Conservation (phyloP, 2,797 vertebrate genomes). For the Falco novaeseelandiae region DNA sequence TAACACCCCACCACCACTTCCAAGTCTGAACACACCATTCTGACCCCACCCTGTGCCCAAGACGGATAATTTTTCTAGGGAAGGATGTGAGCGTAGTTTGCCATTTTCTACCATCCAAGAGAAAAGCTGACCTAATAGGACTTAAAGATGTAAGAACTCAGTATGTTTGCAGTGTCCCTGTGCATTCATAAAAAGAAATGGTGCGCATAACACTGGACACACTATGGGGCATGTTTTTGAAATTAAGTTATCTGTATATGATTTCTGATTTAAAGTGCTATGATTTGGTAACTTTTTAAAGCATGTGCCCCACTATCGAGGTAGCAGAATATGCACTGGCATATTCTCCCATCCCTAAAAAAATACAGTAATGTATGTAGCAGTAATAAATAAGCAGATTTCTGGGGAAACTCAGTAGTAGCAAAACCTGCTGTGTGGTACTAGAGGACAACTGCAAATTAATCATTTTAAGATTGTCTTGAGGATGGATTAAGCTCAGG, state of each 20-base stretch:
- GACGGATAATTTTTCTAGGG: not conserved
- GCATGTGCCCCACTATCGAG: not conserved
- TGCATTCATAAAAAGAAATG: not conserved
- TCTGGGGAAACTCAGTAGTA: not conserved
- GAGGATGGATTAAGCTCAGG: not conserved
- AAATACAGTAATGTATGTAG: not conserved
- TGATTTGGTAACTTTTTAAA: not conserved
- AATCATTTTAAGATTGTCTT: constrained; percentile 25
- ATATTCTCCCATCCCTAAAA: not conserved
- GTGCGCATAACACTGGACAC: not conserved
- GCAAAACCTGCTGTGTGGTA: constrained; percentile 9
- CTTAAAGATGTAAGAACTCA: not conserved
- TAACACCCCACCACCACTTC: not conserved
- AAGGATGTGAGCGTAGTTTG: not conserved
- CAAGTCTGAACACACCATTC: not conserved
- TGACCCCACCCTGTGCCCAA: not conserved
- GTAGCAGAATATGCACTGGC: not conserved
- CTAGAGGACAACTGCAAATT: not conserved
- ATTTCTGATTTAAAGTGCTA: not conserved
- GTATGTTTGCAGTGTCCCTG: not conserved
- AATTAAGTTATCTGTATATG: not conserved
- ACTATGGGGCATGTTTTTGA: not conserved
- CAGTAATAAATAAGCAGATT: not conserved
- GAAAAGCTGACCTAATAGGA: not conserved
- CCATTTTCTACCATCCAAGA: not conserved